Evolutionary conservation across 2,113 vertebrate genomes (phyloP).

Genomic region (Rutilus rutilus): DNA sequence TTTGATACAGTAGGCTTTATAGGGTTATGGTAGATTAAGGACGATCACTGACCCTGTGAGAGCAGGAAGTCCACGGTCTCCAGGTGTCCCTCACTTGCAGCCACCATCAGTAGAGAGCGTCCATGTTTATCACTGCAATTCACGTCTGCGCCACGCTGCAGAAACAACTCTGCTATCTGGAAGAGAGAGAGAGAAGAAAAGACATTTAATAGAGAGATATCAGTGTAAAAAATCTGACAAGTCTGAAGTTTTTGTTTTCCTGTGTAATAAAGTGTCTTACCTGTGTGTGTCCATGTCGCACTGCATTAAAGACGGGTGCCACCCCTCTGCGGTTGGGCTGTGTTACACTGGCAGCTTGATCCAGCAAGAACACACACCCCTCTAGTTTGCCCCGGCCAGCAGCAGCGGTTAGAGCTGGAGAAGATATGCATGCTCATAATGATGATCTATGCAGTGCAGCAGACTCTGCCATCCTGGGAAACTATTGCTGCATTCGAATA

Average conservation of each 20-base stretch:
- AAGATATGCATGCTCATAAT: conserved; percentile 54
- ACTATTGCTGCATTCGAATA: not conserved
- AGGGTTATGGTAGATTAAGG: not conserved
- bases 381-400: conserved; percentile 90
- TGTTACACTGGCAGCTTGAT: conserved; percentile 76
- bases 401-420: conserved; percentile 89
- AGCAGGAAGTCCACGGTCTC: conserved; percentile 88
- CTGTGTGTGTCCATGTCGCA: conserved; percentile 93
- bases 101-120: conserved; percentile 90
- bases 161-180: conserved; percentile 86
- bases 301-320: conserved; percentile 83
- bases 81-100: conserved; percentile 89
- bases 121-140: conserved; percentile 89
- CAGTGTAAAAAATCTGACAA: not conserved
- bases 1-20: not conserved
- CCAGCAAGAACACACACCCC: conserved; percentile 83
- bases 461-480: not conserved
- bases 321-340: conserved; percentile 84
- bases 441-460: conserved; percentile 45
- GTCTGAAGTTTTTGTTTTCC: not conserved
- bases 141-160: conserved; percentile 85
- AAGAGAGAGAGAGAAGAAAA: conserved; percentile 23
- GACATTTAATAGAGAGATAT: not conserved
- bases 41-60: conserved; percentile 81
- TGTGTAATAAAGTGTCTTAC: conserved; percentile 64